Base-by-base conservation (phyloP, 1,140 invertebrate species). In the Monochamus saltuarius region DNA sequence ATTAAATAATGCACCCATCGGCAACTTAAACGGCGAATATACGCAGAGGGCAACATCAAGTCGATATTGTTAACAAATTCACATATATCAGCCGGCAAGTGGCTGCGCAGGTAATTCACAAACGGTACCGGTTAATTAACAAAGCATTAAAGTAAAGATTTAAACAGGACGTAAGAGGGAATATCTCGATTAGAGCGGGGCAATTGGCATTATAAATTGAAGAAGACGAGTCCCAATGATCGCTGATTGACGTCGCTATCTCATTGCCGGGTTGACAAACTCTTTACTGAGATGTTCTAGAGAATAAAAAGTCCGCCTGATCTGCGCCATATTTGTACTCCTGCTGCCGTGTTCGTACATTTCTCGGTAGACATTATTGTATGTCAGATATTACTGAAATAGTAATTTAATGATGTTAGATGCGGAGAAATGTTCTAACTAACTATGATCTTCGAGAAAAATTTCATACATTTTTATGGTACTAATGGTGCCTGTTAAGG, bases 191-290 rank as follows among this genome's bases (percentile, higher is more conserved):
- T 47, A 47, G 13, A 16, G 29, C 45, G 11, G 16, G 45, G 14
- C 45, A 47, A 47, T 47, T 47, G 45, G 16, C 45, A 47, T 47
- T 19, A 47, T 47, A 47, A 47, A 47, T 47, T 47, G 29, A 29
- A 47, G 45, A 47, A 47, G 45, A 47, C 45, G 45, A 29, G 17
- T 47, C 45, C 14, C 45, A 43, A 17, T n/a, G 45, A 47, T 47
- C 17, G 14, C 17, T 47, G 19, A 47, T 47, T 14, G 19, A 47
- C 45, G 45, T 4, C 19, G 16, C 45, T 22, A 40, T 40, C 4
- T 40, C 39, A 40, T 40, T 40, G 11, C 14, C 39, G 39, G 45
- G 45, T 47, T 47, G 45, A 47, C 45, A 47, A 47, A 47, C 45
- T 47, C 45, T 47, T 47, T 19, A 47, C 45, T 29, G 45, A 19